Evolutionary conservation across 2,888 invertebrate genomes (phyloP), one percentile per base, ranked within the genome.

Genomic region (Ethmia dodecea): DNA sequence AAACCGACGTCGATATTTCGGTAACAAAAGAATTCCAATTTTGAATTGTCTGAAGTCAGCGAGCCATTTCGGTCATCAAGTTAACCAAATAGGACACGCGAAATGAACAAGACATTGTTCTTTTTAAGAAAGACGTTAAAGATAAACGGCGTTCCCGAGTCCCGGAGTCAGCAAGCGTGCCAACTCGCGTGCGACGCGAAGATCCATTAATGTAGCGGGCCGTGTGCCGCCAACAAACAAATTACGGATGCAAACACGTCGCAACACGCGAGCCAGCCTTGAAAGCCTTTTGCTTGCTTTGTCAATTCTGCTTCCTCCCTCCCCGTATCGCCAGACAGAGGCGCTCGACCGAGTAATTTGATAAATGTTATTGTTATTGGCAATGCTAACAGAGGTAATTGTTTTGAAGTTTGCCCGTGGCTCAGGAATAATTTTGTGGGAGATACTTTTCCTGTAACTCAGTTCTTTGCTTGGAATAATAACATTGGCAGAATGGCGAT

Each of bases 211-310:
- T 78, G 79, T 78, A 79, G 73, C 67, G 74, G 68, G 74, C 62
- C 69, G 71, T 70, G 68, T 69, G 76, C 76, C 78, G 73, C 79
- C 79, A 79, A 73, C 78, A 83, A 84, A 84, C 84, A 84, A 84
- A 84, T 84, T 84, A 84, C 74, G 58, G 79, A 84, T 83, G 83
- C 86, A 86, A 86, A 86, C 83, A 84, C 80, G 70, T 74, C 67
- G 68, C 69, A 72, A 70, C 86, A 86, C 84, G 84, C 84, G 67
- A 83, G 60, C 70, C 62, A 51, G 50, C 62, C 72, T 66, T 76
- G 75, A 79, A 79, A 83, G 79, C 75, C 71, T 81, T 80, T 70
- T 78, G 79, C 81, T 77, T 78, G 70, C 75, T 72, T 75, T 78
- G 79, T 80, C 77, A 77, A 77, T 79, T 76, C 68, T 49, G 58